Evolutionary conservation across 2,797 vertebrate genomes (phyloP), one percentile per base, ranked within the genome.

Genomic region (Artibeus lituratus): DNA sequence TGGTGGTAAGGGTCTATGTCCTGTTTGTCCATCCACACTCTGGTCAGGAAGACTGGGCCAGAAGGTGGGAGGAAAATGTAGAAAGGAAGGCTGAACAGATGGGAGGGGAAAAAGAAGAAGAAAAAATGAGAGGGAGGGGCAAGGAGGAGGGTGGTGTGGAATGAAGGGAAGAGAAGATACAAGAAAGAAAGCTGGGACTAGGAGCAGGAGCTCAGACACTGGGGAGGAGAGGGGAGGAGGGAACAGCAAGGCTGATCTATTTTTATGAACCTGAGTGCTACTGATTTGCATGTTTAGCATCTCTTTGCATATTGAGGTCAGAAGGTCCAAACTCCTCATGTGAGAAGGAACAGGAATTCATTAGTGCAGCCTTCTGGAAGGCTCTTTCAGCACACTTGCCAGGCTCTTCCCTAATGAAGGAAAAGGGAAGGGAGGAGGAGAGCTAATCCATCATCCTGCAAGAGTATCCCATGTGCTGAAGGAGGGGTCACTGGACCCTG

Each of bases 251-350:
- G 53, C 87, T 59, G 77, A 95, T 89, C 96, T 96, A 88, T 96
- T 97, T 97, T 96, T 94, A 67, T 26, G 76, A 93, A 84, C 2
- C 82, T 0, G 0, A 85, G 80, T 53, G 80, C 72, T 15, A 59
- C 70, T 92, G 78, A 94, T 91, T 96, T 95, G 78, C 96, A 83
- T 91, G 47, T 85, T 81, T 72, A 69, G 72, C 87, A 0, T 89
- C 42, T 67, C 89, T 95, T 94, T 90, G 91, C 76, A 91, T 92
- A 93, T 55, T 80, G 87, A 97, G 96, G 94, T 96, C 95, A 94
- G 62, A 91, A 96, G 96, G 94, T 89, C 89, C 78, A 49, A 91
- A 51, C 72, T 77, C 84, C 62, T 84, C 83, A 1, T 16, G 39
- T 73, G 90, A 95, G 55, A 74, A 91, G 84, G 55, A 95, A 89